phyloP scores from a whole-genome alignment of 2,797 vertebrate genomes.

The Limnodromus scolopaceus region DNA sequence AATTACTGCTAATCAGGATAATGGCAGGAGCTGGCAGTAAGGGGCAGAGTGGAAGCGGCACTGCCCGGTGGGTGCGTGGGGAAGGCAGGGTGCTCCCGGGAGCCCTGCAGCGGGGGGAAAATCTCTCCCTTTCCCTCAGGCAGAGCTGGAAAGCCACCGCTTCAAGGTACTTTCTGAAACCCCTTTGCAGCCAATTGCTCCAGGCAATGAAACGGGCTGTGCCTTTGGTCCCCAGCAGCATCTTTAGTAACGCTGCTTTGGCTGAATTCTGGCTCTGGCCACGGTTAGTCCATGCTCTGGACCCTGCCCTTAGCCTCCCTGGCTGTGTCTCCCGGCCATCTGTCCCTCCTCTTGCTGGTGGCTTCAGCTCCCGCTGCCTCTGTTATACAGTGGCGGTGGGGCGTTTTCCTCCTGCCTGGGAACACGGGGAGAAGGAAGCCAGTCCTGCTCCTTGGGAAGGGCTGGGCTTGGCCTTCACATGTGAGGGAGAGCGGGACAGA shows the following conservation, averaged over 20 bases:
- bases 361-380: accelerated
- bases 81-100: background rate
- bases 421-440: accelerated
- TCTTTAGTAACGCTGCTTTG: background rate
- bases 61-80: accelerated
- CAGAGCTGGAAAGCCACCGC: background rate
- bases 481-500: too few species aligned
- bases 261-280: background rate
- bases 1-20: background rate
- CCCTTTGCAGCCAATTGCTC: background rate
- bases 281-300: accelerated
- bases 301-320: accelerated
- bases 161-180: accelerated
- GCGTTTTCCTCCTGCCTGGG: background rate
- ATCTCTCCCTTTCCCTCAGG: background rate
- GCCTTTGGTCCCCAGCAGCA: accelerated
- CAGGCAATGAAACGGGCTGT: accelerated
- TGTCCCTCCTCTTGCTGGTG: accelerated
- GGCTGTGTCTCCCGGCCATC: background rate
- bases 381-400: accelerated
- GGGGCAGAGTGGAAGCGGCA: accelerated
- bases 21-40: background rate
- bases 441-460: background rate
- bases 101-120: background rate
- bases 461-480: too few species aligned